Base-by-base conservation (phyloP, 2,113 vertebrate species). In the Chaenocephalus aceratus region DNA sequence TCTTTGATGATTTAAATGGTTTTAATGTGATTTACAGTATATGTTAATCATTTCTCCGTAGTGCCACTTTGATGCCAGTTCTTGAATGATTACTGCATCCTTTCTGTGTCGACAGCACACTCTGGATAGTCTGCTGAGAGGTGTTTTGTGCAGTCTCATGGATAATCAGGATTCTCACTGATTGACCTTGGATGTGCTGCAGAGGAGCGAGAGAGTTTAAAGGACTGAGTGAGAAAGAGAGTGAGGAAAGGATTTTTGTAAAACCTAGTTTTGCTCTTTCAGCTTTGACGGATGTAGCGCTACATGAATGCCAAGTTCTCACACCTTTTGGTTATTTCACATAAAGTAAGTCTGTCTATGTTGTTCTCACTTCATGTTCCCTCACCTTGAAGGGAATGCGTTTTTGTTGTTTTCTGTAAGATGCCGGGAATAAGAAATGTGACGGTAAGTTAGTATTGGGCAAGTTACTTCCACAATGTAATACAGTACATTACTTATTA, bases 181-280 rank as follows among this genome's bases (percentile, higher is more conserved):
- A 23, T n/a, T 66, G 52, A 82, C 64, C 45, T 70, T 79, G 67
- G 7, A 1, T 56, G 57, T 6, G 21, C 62, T 46, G 57, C 34
- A 64, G 58, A 62, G 44, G 23, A n/a, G 30, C 14, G 1, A n/a
- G 48, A 8, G 1, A 12, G 10, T 30, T 8, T 10, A 23, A 75
- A 26, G 10, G 30, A 49, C n/a, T 34, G 46, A 65, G 7, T 30
- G 45, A 21, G 11, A 44, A 51, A 45, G 18, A 4, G 3, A 48
- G 3, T 1, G 12, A 30, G 44, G 11, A 10, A 58, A 23, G 36
- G 26, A 48, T 54, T 6, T 72, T 76, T 49, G 11, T 21, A 34
- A 12, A 15, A 41, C 14, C 26, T 30, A 30, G 30, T 30, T 30
- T 30, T 21, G 41, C 49, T 62, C 23, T 13, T 15, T 52, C 46